Evolutionary conservation across 2,888 invertebrate genomes (phyloP), one percentile per base, ranked within the genome.

Genomic region (Caenorhabditis japonica): DNA sequence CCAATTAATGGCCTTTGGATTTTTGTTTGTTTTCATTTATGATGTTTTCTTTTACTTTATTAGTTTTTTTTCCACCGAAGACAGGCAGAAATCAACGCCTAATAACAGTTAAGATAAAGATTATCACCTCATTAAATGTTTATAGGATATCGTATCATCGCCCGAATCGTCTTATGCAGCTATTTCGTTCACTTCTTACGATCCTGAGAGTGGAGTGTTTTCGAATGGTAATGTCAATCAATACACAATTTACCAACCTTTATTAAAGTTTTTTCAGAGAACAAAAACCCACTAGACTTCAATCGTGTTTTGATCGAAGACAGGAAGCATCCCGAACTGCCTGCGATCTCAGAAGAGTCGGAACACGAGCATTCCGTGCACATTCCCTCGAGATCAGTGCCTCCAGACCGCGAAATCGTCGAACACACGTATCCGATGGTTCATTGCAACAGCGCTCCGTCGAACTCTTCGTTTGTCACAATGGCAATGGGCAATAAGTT

Each of bases 401-500:
- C 44, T 33, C 41, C 56, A 13, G 19, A 53, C 33, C 52, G 58
- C 0, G 64, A 72, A 12, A 27, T 66, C 8, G 36, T 74, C 10
- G 74, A 74, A 30, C 74, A 68, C 30, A 53, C 62, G 0, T 74
- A 74, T 44, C 74, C 74, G n/a, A 74, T 74, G 62, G 34, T 59
- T 7, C 74, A 74, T 27, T 74, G 74, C 33, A 69, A 58, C 30
- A 74, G 74, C 61, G 74, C 68, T 13, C 74, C 74, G 19, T 60
- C 72, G 19, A 69, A 68, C n/a, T 38, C 68, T 1, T 15, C 43
- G 2, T 41, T 56, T 19, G 33, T 36, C 23, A 46, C 38, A 4
- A 27, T 39, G 4, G n/a, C 10, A 1, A 8, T 52, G 15, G 62
- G 51, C 36, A 55, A 55, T 60, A 55, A 62, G 21, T 55, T 70